Evolutionary conservation across 2,113 vertebrate species (phyloP), one percentile per base, ranked within the genome.

Genomic region (Columbina picui): DNA sequence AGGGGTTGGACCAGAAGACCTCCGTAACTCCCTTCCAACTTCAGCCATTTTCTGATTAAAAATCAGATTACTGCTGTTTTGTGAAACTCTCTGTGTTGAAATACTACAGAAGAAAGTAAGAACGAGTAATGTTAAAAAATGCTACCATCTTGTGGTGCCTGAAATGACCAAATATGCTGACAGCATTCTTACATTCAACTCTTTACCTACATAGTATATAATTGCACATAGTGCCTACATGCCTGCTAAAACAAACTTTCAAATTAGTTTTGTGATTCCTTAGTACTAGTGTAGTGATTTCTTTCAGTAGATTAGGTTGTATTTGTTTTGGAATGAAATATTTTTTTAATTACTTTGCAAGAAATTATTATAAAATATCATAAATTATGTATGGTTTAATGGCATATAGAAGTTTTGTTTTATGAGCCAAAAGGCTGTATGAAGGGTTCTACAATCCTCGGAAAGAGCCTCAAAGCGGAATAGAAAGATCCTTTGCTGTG

Each of bases 141-240:
- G 61, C 90, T 87, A 82, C 90, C 82, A 71, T 79, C 88, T 55
- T 63, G 74, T 93, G 82, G 78, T 71, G 32, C 6, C 57, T 68
- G 49, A 63, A 69, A 78, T 41, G 26, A 50, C 27, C 2, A 3
- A 70, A 23, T 19, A 6, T 1, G 29, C 10, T 6, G 39, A 21
- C 8, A 27, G 36, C 9, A 41, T 32, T 52, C 36, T 20, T 38
- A 52, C 26, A 60, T 26, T 38, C 32, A 21, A 8, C 26, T 65
- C 6, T 32, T 68, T 7, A 63, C 9, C 14, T 3, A 2, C 19
- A 6, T 1, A 26, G 10, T 27, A 21, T 20, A 1, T 56, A 12
- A 34, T 8, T 45, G 49, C 13, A 7, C 3, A 3, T 5, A 21
- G 14, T 9, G 3, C 41, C 45, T 84, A 63, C 12, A 26, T 3